Conservation (phyloP, 1,140 invertebrate species). For the Pseudomyrmex dendroicus region DNA sequence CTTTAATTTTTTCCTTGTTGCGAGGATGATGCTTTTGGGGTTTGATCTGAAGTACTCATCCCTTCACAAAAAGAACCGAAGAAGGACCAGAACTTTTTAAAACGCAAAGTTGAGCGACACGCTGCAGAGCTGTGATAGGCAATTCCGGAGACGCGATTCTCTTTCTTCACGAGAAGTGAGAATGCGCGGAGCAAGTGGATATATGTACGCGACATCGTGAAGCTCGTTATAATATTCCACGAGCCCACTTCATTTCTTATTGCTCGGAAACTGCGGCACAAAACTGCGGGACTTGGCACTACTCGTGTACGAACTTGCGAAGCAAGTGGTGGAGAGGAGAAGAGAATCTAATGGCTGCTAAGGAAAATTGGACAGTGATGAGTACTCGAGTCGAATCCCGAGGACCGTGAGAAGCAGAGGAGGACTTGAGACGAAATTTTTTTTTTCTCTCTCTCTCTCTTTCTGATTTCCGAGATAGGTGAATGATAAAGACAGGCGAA, state of each 20-base stretch:
- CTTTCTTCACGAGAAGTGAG: not conserved
- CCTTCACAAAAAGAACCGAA: not conserved
- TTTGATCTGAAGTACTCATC: conserved; percentile 12
- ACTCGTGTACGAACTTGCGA: conserved; percentile 63
- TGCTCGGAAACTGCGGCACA: conserved; percentile 50
- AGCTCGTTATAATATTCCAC: conserved; percentile 76
- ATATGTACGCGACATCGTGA: conserved; percentile 76
- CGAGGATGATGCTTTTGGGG: conserved; percentile 18
- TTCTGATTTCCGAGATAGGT: conserved; percentile 59
- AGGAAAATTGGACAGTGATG: conserved; percentile 71
- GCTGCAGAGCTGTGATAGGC: not conserved
- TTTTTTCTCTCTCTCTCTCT: not conserved
- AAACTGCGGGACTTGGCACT: conserved; percentile 63
- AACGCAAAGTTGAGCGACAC: conserved; percentile 48
- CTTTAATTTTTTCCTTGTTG: conserved; percentile 71
- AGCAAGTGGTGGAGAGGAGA: conserved; percentile 49
- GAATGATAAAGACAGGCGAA: conserved; percentile 64
- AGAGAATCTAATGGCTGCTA: conserved; percentile 65
- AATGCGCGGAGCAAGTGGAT: conserved; percentile 26
- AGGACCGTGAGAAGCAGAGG: conserved; percentile 13
- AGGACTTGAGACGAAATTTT: no score
- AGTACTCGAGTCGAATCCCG: conserved; percentile 45
- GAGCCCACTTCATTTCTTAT: conserved; percentile 68
- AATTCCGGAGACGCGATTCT: conserved; percentile 9
- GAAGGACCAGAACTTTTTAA: conserved; percentile 64